Evolutionary conservation across 1,140 invertebrate genomes (phyloP).

Genomic region (Penaeus indicus): DNA sequence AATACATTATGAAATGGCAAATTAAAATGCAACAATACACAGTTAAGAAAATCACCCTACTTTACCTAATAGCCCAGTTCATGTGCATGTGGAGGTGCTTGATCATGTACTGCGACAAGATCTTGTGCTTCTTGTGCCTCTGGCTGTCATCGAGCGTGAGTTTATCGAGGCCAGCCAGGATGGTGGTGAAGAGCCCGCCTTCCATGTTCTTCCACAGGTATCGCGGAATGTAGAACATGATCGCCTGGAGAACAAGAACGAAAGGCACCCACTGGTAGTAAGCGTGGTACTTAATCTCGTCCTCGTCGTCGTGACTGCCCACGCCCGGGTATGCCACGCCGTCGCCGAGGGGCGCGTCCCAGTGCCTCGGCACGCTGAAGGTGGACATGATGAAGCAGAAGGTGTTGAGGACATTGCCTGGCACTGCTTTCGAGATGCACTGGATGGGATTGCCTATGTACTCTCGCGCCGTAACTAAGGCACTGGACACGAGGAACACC

Average conservation of each 20-base stretch:
- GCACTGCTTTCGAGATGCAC: conserved; percentile 70
- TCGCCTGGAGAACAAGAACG: conserved; percentile 71
- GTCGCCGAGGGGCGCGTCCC: conserved; percentile 46
- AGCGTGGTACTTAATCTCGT: conserved; percentile 74
- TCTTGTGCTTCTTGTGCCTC: conserved; percentile 60
- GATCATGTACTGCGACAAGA: conserved; percentile 66
- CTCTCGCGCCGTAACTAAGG: conserved; percentile 73
- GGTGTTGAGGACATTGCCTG: conserved; percentile 72
- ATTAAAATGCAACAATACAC: too few species aligned
- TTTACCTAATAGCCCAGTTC: conserved; percentile 65
- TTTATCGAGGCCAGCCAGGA: conserved; percentile 66
- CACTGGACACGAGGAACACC: conserved; percentile 73
- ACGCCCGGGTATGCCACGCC: conserved; percentile 68
- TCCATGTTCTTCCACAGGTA: conserved; percentile 69
- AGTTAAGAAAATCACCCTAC: neutral
- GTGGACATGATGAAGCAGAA: conserved; percentile 72
- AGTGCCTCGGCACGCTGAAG: conserved; percentile 67
- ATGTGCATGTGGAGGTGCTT: conserved; percentile 66
- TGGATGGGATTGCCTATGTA: conserved; percentile 74
- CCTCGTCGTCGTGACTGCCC: conserved; percentile 70
- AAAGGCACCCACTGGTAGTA: conserved; percentile 73
- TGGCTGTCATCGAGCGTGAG: conserved; percentile 57
- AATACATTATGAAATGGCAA: too few species aligned
- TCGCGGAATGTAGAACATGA: conserved; percentile 72
- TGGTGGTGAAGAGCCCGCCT: conserved; percentile 67